Conservation (phyloP, 2,113 vertebrate genomes). For the Oophaga pumilio region DNA sequence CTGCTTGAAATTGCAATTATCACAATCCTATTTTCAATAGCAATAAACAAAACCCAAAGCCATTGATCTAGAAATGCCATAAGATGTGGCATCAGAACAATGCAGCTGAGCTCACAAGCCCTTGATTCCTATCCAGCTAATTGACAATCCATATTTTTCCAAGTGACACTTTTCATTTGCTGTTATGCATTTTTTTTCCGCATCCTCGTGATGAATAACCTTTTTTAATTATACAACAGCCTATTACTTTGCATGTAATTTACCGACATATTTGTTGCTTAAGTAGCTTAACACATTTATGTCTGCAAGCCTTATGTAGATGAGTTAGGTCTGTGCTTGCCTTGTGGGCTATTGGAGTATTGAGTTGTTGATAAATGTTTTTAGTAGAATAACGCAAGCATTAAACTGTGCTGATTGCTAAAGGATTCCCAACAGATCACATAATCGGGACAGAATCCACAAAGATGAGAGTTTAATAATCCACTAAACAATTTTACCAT, state of each 20-base stretch:
- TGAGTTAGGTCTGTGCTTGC: constrained; percentile 55
- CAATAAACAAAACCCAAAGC: neutral
- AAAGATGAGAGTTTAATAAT: neutral
- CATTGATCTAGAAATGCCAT: constrained; percentile 5
- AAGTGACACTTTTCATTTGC: constrained; percentile 31
- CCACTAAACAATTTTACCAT: no score
- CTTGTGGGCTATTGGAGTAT: constrained; percentile 66
- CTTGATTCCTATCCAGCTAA: constrained; percentile 23
- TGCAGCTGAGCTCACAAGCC: neutral
- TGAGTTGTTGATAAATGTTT: constrained; percentile 63
- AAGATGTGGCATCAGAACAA: constrained; percentile 7
- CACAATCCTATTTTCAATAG: neutral
- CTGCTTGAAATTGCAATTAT: constrained; percentile 4
- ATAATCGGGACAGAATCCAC: neutral
- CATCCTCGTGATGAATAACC: constrained; percentile 12
- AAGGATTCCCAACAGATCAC: constrained; percentile 33
- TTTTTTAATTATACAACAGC: constrained; percentile 27
- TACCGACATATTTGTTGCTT: constrained; percentile 33
- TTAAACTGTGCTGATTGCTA: constrained; percentile 70
- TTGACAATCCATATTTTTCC: constrained; percentile 31
- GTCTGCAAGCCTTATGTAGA: constrained; percentile 59
- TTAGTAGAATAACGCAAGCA: constrained; percentile 64
- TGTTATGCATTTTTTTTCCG: neutral
- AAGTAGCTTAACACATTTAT: neutral
- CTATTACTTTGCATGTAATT: constrained; percentile 17